Percentiles rank a stretch among this genome's conserved stretches.
Evolutionary conservation across 2,888 invertebrate species (phyloP).

Genomic region (Elmis aenea): DNA sequence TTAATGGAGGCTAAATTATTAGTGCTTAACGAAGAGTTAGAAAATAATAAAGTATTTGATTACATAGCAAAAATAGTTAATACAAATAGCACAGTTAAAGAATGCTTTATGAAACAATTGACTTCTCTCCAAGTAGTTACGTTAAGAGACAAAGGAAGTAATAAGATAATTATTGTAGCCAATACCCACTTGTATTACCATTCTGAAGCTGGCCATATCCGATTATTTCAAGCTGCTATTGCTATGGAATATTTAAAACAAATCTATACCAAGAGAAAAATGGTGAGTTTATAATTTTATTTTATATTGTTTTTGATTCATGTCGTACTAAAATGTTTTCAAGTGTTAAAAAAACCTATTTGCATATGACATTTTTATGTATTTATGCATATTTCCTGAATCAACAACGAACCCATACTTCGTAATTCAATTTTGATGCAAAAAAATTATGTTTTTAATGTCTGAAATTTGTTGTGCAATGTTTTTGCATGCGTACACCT

Average conservation of each 20-base stretch:
- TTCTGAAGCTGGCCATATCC: slow-evolving; percentile 84
- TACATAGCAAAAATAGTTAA: slow-evolving; percentile 55
- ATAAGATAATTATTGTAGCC: slow-evolving; percentile 59
- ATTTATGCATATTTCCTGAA: too few species aligned
- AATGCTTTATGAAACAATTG: slow-evolving; percentile 56
- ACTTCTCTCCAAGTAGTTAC: slow-evolving; percentile 59
- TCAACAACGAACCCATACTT: too few species aligned
- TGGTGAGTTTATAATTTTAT: slow-evolving; percentile 32
- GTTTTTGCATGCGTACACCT: too few species aligned
- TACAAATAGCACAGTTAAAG: slow-evolving; percentile 51
- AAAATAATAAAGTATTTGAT: slow-evolving; percentile 49
- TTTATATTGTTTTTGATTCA: neutral
- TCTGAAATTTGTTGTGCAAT: too few species aligned
- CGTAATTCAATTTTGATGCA: too few species aligned
- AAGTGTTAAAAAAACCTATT: too few species aligned
- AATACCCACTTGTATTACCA: slow-evolving; percentile 94
- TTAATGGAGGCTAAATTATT: slow-evolving; percentile 49
- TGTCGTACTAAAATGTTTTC: slow-evolving; percentile 3
- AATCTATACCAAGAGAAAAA: slow-evolving; percentile 47
- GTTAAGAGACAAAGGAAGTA: slow-evolving; percentile 54
- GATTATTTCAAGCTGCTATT: slow-evolving; percentile 77
- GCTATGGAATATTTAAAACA: slow-evolving; percentile 64
- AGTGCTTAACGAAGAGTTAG: slow-evolving; percentile 55
- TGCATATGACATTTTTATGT: too few species aligned
- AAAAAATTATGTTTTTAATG: too few species aligned